These are phyloP conservation scores for Xestobium rufovillosum DNA, from an alignment of 2,888 invertebrate species.

Conservation along the genomic window DNA sequence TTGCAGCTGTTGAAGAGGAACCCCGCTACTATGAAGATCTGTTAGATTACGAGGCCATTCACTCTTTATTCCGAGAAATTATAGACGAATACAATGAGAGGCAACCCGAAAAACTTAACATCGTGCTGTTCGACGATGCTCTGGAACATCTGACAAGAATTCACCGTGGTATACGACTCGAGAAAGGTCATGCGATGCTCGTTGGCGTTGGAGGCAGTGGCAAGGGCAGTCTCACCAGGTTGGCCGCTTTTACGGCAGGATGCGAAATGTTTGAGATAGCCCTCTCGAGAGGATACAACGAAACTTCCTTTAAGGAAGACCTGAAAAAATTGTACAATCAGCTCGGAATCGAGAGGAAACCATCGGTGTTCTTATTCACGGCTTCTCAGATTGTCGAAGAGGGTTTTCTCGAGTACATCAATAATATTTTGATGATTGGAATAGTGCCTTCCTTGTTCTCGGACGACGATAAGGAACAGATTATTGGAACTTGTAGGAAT, in stretches of 20 bases:
- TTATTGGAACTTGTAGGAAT: constrained; percentile 62
- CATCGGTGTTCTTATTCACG: constrained; percentile 75
- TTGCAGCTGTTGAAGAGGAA: constrained; percentile 69
- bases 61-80: constrained; percentile 82
- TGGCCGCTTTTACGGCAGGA: constrained; percentile 78
- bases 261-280: constrained; percentile 78
- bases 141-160: constrained; percentile 83
- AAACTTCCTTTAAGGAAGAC: constrained; percentile 76
- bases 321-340: constrained; percentile 69
- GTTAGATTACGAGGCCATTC: constrained; percentile 83
- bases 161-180: constrained; percentile 76
- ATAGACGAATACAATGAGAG: constrained; percentile 79
- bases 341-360: constrained; percentile 72
- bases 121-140: constrained; percentile 88
- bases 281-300: constrained; percentile 79
- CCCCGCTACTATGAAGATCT: constrained; percentile 80
- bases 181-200: constrained; percentile 74
- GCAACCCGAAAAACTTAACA: constrained; percentile 56
- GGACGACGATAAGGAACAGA: constrained; percentile 82
- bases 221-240: constrained; percentile 70
- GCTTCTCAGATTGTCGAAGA: constrained; percentile 76
- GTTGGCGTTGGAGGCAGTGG: constrained; percentile 89
- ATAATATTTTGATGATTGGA: constrained; percentile 85
- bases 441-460: constrained; percentile 79
- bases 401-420: constrained; percentile 81